Conservation (phyloP, 1,140 invertebrate species). For the Temnothorax longispinosus region DNA sequence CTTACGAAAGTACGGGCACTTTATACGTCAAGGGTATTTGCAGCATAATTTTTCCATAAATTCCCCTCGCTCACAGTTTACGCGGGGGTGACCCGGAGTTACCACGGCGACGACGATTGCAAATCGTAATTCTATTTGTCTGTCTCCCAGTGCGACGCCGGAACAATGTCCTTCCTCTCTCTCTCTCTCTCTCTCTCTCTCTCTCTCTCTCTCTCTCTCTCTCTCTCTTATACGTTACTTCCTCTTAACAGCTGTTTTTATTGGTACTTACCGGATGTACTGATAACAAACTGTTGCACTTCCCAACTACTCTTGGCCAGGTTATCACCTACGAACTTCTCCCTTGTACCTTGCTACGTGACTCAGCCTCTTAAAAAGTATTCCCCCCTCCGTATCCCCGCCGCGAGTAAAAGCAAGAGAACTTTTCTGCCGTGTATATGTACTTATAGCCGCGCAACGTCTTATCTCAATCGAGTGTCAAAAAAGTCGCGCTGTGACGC, state of each 20-base stretch:
- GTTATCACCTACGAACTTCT: constrained; percentile 36
- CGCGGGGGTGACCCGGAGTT: background rate
- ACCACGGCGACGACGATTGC: background rate
- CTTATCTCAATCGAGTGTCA: constrained; percentile 30
- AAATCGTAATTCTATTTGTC: background rate
- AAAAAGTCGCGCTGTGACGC: background rate
- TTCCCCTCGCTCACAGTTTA: background rate
- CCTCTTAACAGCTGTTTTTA: constrained; percentile 6
- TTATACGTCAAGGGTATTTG: background rate
- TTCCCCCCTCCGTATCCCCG: too few relatives aligned
- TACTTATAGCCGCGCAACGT: background rate
- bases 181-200: too few relatives aligned
- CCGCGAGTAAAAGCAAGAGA: background rate
- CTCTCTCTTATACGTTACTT: background rate
- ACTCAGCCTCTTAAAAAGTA: constrained; percentile 16
- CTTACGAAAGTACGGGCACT: constrained; percentile 1
- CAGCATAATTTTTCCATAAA: background rate
- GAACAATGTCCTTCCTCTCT: background rate
- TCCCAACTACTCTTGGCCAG: background rate
- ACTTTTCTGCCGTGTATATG: background rate
- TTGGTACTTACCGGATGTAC: background rate
- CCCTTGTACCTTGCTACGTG: background rate
- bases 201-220: too few relatives aligned
- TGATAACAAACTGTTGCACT: constrained; percentile 43
- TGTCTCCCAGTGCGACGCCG: background rate